Base-by-base conservation (phyloP, 2,113 vertebrate species). In the Pelusios castaneus region DNA sequence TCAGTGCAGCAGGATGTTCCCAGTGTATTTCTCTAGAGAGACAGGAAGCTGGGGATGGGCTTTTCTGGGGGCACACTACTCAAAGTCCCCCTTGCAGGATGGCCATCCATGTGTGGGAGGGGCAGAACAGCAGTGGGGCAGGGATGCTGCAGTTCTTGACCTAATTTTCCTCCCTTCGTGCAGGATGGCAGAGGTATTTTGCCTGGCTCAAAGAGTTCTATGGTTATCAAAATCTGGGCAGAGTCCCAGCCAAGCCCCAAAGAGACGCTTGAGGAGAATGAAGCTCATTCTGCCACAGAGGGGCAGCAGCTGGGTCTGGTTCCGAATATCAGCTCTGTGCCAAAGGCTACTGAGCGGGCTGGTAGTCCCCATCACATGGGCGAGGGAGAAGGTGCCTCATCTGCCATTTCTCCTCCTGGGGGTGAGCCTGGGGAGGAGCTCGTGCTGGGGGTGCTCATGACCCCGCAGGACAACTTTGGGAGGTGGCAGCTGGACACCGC, bases 101-200 rank as follows among this genome's bases (percentile, higher is more conserved):
- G 14, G 29, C 13, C 58, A 3, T 16, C 56, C 12, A 12, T 5
- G 12, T 58, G 56, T 29, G 12, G 12, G 27, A 31, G 29, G 27
- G 14, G 58, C 5, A 31, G 58, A 16, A 60, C 29, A 16, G 58
- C 58, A 14, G 29, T 31, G 58, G 29, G 29, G 29, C 13, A 31
- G 58, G 29, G 29, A 7, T 34, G 31, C 58, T 60, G 29, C 6
- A 84, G 41, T 88, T 43, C 19, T 47, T 83, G 29, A 31, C 38
- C 89, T 96, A 2, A 78, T 83, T 95, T 41, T 92, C 94, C 89
- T 43, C 55, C 91, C 89, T 93, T 13, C 3, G 6, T 91, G 51
- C 92, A 95, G 94, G 94, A 95, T 93, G 67, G 11, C 47, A 76
- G 17, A 75, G 78, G 49, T 47, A 84, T 2, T 5, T 82, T 54